Evolutionary conservation across 2,113 vertebrate genomes (phyloP).

Genomic region (Pollachius pollachius): DNA sequence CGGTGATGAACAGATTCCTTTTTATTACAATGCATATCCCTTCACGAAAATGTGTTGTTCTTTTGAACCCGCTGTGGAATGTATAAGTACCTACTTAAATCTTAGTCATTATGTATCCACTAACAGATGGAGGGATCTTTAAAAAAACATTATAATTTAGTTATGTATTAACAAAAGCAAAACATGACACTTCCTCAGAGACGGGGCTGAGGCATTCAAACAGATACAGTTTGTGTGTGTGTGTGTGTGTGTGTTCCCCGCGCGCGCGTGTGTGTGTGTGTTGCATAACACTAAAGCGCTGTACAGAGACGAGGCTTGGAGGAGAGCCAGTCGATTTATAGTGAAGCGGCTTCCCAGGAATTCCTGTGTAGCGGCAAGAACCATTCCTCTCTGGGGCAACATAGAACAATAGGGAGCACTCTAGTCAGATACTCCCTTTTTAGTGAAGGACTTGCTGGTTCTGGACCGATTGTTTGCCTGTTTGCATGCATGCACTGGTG

Average conservation of each 20-base stretch:
- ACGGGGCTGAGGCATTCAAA: conserved; percentile 4
- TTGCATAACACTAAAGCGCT: conserved; percentile 42
- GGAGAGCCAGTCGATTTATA: conserved; percentile 31
- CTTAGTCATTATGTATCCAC: no score
- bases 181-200: no score
- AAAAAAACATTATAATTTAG: no score
- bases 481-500: conserved; percentile 30
- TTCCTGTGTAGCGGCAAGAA: conserved; percentile 39
- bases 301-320: neutral
- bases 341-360: conserved; percentile 65
- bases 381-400: conserved; percentile 5
- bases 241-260: no score
- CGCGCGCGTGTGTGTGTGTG: neutral
- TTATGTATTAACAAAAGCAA: no score
- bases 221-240: conserved; percentile 1
- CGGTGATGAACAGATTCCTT: no score
- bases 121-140: no score
- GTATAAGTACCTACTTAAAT: no score
- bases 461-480: neutral
- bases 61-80: no score
- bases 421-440: conserved; percentile 15
- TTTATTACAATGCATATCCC: no score
- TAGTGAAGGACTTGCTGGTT: neutral
- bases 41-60: no score
- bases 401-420: conserved; percentile 51